Evolutionary conservation across 2,797 vertebrate species (phyloP), one percentile per base, ranked within the genome.

Genomic region (Chromis chromis): DNA sequence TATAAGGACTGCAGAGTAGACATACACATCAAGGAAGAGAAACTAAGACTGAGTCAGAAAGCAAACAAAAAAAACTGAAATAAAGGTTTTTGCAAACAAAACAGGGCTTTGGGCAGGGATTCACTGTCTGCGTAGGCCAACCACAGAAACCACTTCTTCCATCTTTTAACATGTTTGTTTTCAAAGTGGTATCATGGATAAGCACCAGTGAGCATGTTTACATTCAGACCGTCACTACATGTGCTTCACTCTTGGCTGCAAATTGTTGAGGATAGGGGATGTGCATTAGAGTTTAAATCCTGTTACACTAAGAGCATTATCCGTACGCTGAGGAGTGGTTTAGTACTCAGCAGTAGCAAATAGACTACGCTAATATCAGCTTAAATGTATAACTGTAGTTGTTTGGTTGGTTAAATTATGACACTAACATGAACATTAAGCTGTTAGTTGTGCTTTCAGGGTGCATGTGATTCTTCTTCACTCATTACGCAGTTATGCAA

Each of bases 271-370:
- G 33, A 14, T 19, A 49, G 48, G 65, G 22, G 52, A 76, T 71
- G 63, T 56, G 44, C 54, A 62, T 69, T 55, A 58, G 21, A 65
- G 27, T 28, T 56, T 11, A 74, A 86, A 82, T 86, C 83, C 76
- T 65, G 70, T 83, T 85, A 89, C 21, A 4, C 42, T 62, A 9
- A 42, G 13, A 14, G 40, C 16, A 42, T 17, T 17, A 48, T 11
- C 42, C 27, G 59, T 25, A 61, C 0, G 16, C 59, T 48, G 28
- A 27, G 40, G 44, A 21, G 59, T 46, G n/a, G 19, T 28, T 61
- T 44, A 61, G 40, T 25, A 46, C 58, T 61, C 25, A 46, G 40
- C 28, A 61, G 31, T 8, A 31, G 33, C 33, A 10, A 36, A 36
- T 1, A 36, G 33, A 2, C 33, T 10, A 11, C 9, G 9, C 33